Evolutionary conservation across 1,140 invertebrate species (phyloP), one percentile per base, ranked within the genome.

Genomic region (Temnothorax nylanderi): DNA sequence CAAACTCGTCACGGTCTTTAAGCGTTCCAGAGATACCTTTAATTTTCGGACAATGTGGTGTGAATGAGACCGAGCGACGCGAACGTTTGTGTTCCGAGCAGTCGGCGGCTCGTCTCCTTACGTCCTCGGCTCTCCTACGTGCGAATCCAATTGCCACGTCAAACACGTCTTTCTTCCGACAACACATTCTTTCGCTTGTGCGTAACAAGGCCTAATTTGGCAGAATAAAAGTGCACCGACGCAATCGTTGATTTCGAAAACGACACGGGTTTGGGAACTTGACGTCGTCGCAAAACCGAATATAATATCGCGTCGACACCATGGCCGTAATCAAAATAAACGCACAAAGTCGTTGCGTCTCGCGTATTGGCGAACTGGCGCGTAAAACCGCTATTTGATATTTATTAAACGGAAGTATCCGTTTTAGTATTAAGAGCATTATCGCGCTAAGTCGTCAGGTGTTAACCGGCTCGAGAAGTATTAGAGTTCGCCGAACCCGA

Each of bases 361-460:
- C 32, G 37, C 51, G 51, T 16, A 34, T 51, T 11, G 44, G 47
- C 64, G 8, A 54, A 69, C 13, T 34, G 21, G 49, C 13, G 60
- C 32, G 34, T 13, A 32, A 56, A 44, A 26, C 54, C 54, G 34
- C 16, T 16, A 18, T 10, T 49, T 32, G 75, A n/a, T 6, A 11
- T 41, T 47, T 18, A 18, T 26, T 8, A 67, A 44, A 74, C n/a
- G n/a, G 37, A 18, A 49, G 34, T 13, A 21, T 34, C 13, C 67
- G 54, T 54, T 51, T 75, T 84, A 84, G 54, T 84, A 75, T 84
- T 84, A 74, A 84, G 80, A 84, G 80, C 80, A 60, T 84, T 84
- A 84, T 62, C 47, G 47, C 37, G 75, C 75, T 67, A 67, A 54
- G 60, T 47, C 62, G 41, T 84, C 80, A 72, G 69, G 80, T 84